phyloP scores from a whole-genome alignment of 2,797 vertebrate genomes.

The Molossus alvarezi region DNA sequence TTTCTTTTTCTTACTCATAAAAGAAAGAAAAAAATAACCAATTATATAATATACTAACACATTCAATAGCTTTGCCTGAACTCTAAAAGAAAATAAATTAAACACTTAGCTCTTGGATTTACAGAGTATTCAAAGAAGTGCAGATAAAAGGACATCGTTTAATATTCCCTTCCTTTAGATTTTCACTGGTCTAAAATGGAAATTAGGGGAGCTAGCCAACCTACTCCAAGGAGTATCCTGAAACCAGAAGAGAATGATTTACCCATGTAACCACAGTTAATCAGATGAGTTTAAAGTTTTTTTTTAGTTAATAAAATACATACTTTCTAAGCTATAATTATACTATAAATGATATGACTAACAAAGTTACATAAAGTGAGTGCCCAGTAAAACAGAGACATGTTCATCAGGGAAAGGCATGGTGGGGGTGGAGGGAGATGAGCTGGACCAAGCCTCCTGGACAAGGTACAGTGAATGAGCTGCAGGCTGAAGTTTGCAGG shows the following conservation, averaged over 20 bases:
- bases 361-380: slow-evolving; percentile 52
- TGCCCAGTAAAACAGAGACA: background rate
- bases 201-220: background rate
- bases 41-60: background rate
- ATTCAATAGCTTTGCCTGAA: slow-evolving; percentile 6
- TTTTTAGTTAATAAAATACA: slow-evolving; percentile 55
- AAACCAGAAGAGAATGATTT: slow-evolving; percentile 14
- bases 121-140: background rate
- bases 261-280: slow-evolving; percentile 9
- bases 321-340: slow-evolving; percentile 64
- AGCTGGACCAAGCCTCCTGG: background rate
- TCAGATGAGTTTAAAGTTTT: background rate
- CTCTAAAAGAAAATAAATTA: slow-evolving; percentile 54
- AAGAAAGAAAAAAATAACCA: background rate
- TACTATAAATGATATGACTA: slow-evolving; percentile 67
- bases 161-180: slow-evolving; percentile 2
- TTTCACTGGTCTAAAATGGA: slow-evolving; percentile 31
- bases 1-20: background rate
- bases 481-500: background rate
- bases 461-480: background rate
- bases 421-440: background rate
- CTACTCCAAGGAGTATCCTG: background rate
- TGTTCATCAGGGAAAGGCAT: background rate
- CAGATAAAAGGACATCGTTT: background rate
- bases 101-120: background rate